Evolutionary conservation across 1,140 invertebrate genomes (phyloP).

Genomic region (Drosophila nebulosa): DNA sequence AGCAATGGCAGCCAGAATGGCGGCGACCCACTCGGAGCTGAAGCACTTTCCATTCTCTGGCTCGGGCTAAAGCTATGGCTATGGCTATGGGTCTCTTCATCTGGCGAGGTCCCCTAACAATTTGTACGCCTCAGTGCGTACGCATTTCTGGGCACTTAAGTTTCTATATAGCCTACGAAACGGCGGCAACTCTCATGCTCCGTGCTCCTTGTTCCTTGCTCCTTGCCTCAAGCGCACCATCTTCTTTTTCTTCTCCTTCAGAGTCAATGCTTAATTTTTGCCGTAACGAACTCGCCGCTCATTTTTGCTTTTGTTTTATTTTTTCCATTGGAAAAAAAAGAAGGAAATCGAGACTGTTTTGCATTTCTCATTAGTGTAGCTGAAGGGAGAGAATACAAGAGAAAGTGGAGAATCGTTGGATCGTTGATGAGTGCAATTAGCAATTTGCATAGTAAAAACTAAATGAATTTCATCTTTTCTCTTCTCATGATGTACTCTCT

Average conservation of each 20-base stretch:
- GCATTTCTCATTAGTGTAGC: constrained; percentile 69
- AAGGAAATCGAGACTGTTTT: constrained; percentile 68
- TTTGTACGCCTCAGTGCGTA: constrained; percentile 73
- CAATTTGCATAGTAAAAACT: constrained; percentile 76
- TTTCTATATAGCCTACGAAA: constrained; percentile 54
- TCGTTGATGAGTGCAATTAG: constrained; percentile 73
- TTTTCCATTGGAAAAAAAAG: background rate
- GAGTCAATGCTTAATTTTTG: constrained; percentile 55
- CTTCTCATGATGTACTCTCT: background rate
- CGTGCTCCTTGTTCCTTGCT: background rate
- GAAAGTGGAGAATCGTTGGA: constrained; percentile 1
- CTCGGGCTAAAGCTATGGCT: background rate
- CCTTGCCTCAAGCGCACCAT: background rate
- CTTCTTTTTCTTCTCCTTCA: constrained; percentile 1
- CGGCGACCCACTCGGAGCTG: constrained; percentile 16
- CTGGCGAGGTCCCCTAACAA: constrained; percentile 61
- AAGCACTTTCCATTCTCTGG: background rate
- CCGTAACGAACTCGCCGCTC: background rate
- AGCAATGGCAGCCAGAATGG: constrained; percentile 4
- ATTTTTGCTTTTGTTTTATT: constrained; percentile 22
- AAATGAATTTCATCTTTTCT: constrained; percentile 38
- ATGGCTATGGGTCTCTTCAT: background rate
- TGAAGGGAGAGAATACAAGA: background rate
- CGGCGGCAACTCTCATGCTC: constrained; percentile 4
- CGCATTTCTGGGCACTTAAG: constrained; percentile 77